phyloP scores from a whole-genome alignment of 2,797 vertebrate species.

The Enteromius viviparus region DNA sequence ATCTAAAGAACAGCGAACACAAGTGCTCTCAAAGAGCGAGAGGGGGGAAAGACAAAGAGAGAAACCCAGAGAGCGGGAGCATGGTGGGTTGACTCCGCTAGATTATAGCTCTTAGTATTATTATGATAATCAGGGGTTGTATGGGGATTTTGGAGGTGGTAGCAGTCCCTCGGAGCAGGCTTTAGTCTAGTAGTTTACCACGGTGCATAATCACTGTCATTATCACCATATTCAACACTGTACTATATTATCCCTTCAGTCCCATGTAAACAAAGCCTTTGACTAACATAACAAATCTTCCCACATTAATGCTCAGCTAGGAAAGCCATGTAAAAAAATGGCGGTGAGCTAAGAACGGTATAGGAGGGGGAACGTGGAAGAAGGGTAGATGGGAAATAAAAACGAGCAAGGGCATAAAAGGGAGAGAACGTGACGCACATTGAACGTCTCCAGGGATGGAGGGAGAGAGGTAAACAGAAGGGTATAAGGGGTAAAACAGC shows the following conservation, averaged over 20 bases:
- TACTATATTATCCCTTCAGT: slow-evolving; percentile 81
- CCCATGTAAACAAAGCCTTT: slow-evolving; percentile 80
- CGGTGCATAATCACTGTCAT: slow-evolving; percentile 80
- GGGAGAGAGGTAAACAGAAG: slow-evolving; percentile 63
- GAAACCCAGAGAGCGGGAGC: slow-evolving; percentile 42
- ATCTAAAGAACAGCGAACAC: slow-evolving; percentile 28
- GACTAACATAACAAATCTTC: slow-evolving; percentile 80
- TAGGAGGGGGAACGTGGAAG: background rate
- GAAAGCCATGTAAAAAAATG: slow-evolving; percentile 74
- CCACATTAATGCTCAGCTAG: slow-evolving; percentile 69
- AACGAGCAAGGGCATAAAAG: slow-evolving; percentile 12
- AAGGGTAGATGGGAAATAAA: slow-evolving; percentile 12
- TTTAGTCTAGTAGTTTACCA: slow-evolving; percentile 68
- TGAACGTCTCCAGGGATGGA: slow-evolving; percentile 62
- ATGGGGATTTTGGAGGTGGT: slow-evolving; percentile 68
- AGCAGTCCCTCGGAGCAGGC: slow-evolving; percentile 68
- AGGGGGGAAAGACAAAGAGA: slow-evolving; percentile 36
- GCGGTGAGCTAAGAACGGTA: slow-evolving; percentile 41
- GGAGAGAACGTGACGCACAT: slow-evolving; percentile 69
- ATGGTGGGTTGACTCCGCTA: slow-evolving; percentile 59
- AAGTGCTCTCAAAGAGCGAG: slow-evolving; percentile 50
- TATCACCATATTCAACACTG: slow-evolving; percentile 69
- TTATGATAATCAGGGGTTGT: slow-evolving; percentile 80
- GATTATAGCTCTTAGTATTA: slow-evolving; percentile 75
- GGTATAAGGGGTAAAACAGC: slow-evolving; percentile 28